phyloP scores from a whole-genome alignment of 1,140 invertebrate genomes.

The Zaprionus vittiger region DNA sequence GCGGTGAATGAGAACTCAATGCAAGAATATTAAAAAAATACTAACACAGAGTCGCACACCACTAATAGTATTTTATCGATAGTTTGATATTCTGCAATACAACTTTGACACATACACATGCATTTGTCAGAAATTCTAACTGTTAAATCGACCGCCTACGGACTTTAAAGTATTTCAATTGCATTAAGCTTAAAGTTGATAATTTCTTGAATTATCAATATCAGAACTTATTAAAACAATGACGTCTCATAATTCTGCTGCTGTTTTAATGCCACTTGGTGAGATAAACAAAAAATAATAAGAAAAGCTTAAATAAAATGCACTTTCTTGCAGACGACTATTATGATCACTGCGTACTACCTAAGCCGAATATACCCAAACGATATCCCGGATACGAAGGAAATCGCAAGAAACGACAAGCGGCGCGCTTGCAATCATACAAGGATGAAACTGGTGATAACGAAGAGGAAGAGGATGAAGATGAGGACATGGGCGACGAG shows the following conservation, averaged over 20 bases:
- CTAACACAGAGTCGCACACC: conserved; percentile 2
- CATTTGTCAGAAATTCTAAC: conserved; percentile 37
- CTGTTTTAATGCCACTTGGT: conserved; percentile 45
- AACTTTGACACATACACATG: conserved; percentile 8
- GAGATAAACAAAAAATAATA: not conserved
- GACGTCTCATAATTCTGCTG: conserved; percentile 38
- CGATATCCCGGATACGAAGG: conserved; percentile 6
- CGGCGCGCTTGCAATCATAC: conserved; percentile 45
- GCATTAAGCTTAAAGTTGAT: not conserved
- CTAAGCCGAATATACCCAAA: conserved; percentile 46
- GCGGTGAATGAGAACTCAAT: conserved; percentile 1
- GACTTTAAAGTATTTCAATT: not conserved
- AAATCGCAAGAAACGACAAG: conserved; percentile 21
- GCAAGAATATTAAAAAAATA: not conserved
- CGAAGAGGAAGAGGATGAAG: conserved; percentile 16
- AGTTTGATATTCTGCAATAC: not conserved
- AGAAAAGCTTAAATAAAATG: not conserved
- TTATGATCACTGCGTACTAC: conserved; percentile 38
- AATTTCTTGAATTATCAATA: not conserved
- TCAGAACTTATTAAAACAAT: conserved; percentile 8
- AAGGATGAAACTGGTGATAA: conserved; percentile 19
- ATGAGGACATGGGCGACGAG: conserved; percentile 11
- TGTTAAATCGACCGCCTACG: conserved; percentile 8
- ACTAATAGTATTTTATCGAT: not conserved
- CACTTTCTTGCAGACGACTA: conserved; percentile 47